A percentile compares a stretch with the other conserved stretches of the same genome.
Conservation (phyloP, 2,888 invertebrate species). For the Chymomyza amoena region DNA sequence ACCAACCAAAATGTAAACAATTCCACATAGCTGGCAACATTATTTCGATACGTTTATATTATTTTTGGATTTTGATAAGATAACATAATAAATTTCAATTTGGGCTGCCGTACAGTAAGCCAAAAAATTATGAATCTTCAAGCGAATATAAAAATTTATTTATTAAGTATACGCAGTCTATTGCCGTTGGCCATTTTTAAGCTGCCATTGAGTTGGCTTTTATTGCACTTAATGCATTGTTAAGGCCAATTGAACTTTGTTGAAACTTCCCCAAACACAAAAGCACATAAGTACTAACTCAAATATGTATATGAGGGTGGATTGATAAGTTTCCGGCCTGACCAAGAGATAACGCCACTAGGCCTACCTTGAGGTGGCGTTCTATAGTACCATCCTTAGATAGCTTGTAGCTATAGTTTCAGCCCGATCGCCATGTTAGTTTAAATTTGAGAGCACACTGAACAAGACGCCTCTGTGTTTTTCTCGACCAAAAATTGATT, state of each 20-base stretch:
- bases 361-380: too few species aligned
- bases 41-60: not conserved
- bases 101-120: not conserved
- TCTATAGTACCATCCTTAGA: too few species aligned
- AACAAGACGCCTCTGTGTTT: too few species aligned
- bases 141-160: not conserved
- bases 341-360: too few species aligned
- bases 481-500: too few species aligned
- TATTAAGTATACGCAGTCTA: not conserved
- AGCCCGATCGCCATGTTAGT: too few species aligned
- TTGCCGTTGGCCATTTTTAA: slow-evolving; percentile 10
- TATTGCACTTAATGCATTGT: slow-evolving; percentile 13
- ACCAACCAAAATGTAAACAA: slow-evolving; percentile 36
- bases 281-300: not conserved
- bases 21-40: not conserved
- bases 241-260: slow-evolving; percentile 1
- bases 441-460: too few species aligned
- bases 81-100: not conserved
- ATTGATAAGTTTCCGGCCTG: too few species aligned
- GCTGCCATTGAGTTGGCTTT: slow-evolving; percentile 4
- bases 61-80: not conserved
- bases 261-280: not conserved
- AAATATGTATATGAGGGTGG: too few species aligned
- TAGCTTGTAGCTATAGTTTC: too few species aligned
- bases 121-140: not conserved